Evolutionary conservation across 2,797 vertebrate species (phyloP).

Genomic region (Champsocephalus gunnari): DNA sequence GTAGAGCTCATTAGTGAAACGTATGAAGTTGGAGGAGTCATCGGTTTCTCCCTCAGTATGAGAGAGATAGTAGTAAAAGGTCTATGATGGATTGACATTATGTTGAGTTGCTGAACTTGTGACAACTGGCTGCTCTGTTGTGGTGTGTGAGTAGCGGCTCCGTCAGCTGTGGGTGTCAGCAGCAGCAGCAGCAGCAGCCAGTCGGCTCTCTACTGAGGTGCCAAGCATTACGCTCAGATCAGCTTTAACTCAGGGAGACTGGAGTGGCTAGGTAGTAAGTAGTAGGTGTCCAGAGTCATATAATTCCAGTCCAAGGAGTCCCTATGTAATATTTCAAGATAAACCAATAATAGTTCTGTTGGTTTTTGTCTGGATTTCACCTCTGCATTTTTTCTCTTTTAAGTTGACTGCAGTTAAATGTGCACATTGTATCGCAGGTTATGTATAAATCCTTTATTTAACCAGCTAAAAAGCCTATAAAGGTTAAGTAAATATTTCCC

Average conservation of each 20-base stretch:
- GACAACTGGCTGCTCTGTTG: conserved; percentile 63
- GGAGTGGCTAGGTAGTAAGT: conserved; percentile 15
- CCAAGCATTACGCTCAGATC: conserved; percentile 57
- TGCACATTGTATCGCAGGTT: neutral
- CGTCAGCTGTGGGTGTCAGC: conserved; percentile 69
- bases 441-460: neutral
- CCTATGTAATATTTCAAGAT: neutral
- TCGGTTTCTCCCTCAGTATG: conserved; percentile 34
- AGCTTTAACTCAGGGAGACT: conserved; percentile 48
- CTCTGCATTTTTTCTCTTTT: conserved; percentile 9
- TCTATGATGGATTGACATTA: conserved; percentile 63
- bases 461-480: no score
- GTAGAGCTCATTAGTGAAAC: conserved; percentile 13
- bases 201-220: conserved; percentile 50
- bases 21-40: conserved; percentile 25
- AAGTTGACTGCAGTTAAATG: neutral
- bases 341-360: neutral
- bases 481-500: conserved; percentile 7
- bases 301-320: conserved; percentile 5
- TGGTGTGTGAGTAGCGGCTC: conserved; percentile 70
- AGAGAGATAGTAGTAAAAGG: conserved; percentile 47
- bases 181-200: conserved; percentile 53
- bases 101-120: conserved; percentile 59
- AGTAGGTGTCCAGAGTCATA: conserved; percentile 5
- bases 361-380: neutral